phyloP scores from a whole-genome alignment of 2,888 invertebrate genomes.

The Callimorpha dominula region DNA sequence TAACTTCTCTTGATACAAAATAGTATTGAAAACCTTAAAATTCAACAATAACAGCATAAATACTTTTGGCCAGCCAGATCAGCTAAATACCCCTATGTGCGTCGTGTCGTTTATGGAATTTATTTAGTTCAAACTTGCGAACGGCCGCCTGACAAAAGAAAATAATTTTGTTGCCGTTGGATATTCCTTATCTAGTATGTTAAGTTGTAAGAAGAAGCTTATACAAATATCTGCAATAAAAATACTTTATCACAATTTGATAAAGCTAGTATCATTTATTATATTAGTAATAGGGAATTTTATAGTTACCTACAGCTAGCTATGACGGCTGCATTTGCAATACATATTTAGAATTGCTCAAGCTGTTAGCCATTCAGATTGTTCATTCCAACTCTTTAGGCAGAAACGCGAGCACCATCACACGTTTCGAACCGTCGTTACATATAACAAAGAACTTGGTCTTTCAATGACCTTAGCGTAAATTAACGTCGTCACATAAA shows the following conservation, averaged over 20 bases:
- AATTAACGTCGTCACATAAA: not conserved
- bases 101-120: too few relatives aligned
- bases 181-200: not conserved
- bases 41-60: too few relatives aligned
- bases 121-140: not conserved
- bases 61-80: too few relatives aligned
- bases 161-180: not conserved
- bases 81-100: too few relatives aligned
- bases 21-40: too few relatives aligned
- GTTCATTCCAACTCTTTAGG: not conserved
- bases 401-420: not conserved
- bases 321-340: too few relatives aligned
- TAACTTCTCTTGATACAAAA: too few relatives aligned
- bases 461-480: not conserved
- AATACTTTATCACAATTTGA: constrained; percentile 1
- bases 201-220: not conserved
- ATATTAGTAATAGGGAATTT: not conserved
- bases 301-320: not conserved
- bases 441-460: not conserved
- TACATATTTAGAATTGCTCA: not conserved
- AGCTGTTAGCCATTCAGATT: not conserved
- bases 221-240: not conserved
- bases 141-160: not conserved
- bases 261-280: not conserved
- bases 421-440: not conserved